These are phyloP conservation scores for Poecilobothrus nobilitatus DNA, from an alignment of 2,888 invertebrate genomes.

Conservation along the genomic window DNA sequence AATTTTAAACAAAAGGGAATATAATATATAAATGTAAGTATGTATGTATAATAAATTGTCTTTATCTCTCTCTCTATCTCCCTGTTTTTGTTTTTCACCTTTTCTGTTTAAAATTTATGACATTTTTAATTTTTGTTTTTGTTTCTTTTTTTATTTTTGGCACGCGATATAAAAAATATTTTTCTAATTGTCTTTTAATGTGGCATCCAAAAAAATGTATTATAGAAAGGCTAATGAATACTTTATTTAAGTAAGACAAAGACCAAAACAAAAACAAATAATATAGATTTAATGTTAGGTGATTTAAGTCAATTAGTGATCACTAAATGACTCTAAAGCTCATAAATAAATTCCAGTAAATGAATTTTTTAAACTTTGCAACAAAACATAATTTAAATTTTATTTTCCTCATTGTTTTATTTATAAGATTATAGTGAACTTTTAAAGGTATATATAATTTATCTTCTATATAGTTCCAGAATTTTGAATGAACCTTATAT, in stretches of 20 bases:
- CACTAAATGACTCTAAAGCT: background rate
- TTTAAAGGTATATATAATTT: too few relatives aligned
- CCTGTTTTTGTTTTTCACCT: background rate
- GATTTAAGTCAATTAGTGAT: slow-evolving; percentile 3
- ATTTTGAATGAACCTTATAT: too few relatives aligned
- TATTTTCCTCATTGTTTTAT: too few relatives aligned
- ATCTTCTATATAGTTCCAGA: too few relatives aligned
- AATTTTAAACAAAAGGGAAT: background rate
- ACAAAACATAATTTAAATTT: too few relatives aligned
- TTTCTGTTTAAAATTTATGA: too few relatives aligned
- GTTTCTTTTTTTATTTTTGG: background rate
- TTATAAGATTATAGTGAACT: too few relatives aligned
- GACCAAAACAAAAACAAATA: background rate
- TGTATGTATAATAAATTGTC: too few relatives aligned
- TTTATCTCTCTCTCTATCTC: background rate
- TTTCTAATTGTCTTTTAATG: background rate
- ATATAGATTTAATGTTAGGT: background rate
- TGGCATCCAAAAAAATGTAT: background rate
- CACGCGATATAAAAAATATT: background rate
- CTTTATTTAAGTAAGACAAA: too few relatives aligned
- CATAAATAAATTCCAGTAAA: too few relatives aligned
- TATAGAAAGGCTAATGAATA: background rate
- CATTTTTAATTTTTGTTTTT: background rate
- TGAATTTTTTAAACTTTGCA: too few relatives aligned
- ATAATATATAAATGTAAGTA: background rate